Evolutionary conservation across 2,113 vertebrate species (phyloP).

Genomic region (Semnopithecus entellus): DNA sequence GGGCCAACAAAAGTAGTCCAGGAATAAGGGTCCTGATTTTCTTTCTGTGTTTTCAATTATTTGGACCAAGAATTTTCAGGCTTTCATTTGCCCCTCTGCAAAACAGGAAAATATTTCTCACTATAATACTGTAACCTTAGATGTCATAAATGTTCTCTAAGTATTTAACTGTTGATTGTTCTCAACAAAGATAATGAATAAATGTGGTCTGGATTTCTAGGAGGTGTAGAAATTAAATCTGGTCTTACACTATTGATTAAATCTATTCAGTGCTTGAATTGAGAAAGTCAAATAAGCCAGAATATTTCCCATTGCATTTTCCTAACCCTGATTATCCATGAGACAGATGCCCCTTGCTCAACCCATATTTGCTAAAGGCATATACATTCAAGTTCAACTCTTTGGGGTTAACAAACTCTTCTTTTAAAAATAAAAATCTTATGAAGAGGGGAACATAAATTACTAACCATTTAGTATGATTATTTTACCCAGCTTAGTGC

Average conservation of each 20-base stretch:
- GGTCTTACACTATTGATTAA: neutral
- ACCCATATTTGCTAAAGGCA: neutral
- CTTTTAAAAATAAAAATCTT: conserved; percentile 28
- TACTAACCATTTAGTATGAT: neutral
- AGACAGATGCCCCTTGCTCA: neutral
- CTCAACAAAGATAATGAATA: neutral
- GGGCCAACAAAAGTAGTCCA: neutral
- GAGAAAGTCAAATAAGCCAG: neutral
- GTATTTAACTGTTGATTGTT: neutral
- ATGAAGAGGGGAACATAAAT: neutral
- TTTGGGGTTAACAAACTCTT: neutral
- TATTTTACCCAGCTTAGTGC: neutral
- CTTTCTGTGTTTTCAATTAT: neutral
- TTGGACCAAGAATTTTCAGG: neutral
- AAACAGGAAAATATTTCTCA: neutral
- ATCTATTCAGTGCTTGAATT: neutral
- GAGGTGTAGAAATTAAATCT: conserved; percentile 9
- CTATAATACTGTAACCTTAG: neutral
- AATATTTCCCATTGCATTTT: neutral
- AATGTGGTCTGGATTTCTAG: neutral
- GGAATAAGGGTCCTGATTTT: neutral
- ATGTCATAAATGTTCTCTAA: neutral
- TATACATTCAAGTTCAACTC: neutral
- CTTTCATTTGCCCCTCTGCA: neutral
- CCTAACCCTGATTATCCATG: neutral